Evolutionary conservation across 2,888 invertebrate species (phyloP).

Genomic region (Dicyrtoma fusca): DNA sequence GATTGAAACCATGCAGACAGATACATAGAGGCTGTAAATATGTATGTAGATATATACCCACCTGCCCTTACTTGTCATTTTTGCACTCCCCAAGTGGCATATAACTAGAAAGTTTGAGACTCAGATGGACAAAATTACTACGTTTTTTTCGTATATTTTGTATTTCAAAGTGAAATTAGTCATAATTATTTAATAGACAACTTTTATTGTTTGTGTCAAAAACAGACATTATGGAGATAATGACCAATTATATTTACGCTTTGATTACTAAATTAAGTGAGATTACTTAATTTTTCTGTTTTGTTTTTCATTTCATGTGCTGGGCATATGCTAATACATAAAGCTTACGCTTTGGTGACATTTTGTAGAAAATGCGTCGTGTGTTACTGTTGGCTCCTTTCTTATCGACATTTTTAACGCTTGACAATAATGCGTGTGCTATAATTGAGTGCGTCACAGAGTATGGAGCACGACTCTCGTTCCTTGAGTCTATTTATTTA

Average conservation of each 20-base stretch:
- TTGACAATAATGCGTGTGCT: neutral
- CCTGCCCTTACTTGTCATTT: no score
- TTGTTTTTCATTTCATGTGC: neutral
- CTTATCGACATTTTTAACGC: neutral
- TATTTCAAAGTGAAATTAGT: slow-evolving; percentile 5
- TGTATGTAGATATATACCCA: no score
- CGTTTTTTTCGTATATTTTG: no score
- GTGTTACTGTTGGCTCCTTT: no score
- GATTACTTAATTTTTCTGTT: slow-evolving; percentile 2
- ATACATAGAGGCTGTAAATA: no score
- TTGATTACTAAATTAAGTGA: slow-evolving; percentile 4
- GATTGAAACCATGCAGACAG: no score
- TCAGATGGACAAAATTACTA: no score
- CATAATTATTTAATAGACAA: neutral
- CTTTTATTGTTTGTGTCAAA: slow-evolving; percentile 16
- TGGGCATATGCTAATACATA: neutral
- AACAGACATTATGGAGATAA: slow-evolving; percentile 14
- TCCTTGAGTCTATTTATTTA: neutral
- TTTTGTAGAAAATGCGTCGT: no score
- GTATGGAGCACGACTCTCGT: neutral
- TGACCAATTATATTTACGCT: slow-evolving; percentile 19
- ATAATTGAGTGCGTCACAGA: neutral
- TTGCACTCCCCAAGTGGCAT: no score
- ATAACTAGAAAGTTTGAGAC: no score
- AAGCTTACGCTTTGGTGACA: no score